Conservation (phyloP, 2,797 vertebrate species). For the Xenopus petersii region DNA sequence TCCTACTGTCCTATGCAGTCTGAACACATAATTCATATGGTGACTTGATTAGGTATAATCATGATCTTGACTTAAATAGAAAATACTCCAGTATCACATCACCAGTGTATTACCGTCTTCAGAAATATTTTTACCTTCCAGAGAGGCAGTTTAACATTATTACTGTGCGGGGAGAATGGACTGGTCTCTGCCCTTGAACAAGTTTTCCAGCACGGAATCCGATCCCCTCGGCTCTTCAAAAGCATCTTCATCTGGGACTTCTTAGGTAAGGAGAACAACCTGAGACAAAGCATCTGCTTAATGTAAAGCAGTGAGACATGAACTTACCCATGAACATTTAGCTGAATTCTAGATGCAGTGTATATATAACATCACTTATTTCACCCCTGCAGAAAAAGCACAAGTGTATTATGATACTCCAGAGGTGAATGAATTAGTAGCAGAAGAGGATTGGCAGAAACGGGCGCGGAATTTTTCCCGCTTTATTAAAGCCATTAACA, state of each 20-base stretch:
- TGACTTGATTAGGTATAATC: too few species aligned
- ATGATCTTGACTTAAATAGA: too few species aligned
- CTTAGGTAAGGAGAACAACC: conserved; percentile 74
- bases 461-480: conserved; percentile 90
- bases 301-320: too few species aligned
- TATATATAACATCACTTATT: neutral
- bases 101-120: neutral
- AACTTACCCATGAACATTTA: neutral
- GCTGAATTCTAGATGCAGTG: neutral
- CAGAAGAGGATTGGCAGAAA: conserved; percentile 92
- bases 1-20: too few species aligned
- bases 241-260: conserved; percentile 99
- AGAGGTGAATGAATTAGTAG: conserved; percentile 79
- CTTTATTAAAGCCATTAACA: conserved; percentile 93
- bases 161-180: conserved; percentile 94
- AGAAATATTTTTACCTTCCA: conserved; percentile 54
- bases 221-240: conserved; percentile 96
- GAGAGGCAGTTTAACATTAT: conserved; percentile 92
- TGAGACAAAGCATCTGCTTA: too few species aligned
- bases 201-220: conserved; percentile 97
- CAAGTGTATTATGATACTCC: conserved; percentile 92
- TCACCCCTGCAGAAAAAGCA: conserved; percentile 81
- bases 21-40: too few species aligned
- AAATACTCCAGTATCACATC: too few species aligned
- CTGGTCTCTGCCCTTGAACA: conserved; percentile 95